Conservation (phyloP, 1,140 invertebrate species). For the Drosophila kanapiae region DNA sequence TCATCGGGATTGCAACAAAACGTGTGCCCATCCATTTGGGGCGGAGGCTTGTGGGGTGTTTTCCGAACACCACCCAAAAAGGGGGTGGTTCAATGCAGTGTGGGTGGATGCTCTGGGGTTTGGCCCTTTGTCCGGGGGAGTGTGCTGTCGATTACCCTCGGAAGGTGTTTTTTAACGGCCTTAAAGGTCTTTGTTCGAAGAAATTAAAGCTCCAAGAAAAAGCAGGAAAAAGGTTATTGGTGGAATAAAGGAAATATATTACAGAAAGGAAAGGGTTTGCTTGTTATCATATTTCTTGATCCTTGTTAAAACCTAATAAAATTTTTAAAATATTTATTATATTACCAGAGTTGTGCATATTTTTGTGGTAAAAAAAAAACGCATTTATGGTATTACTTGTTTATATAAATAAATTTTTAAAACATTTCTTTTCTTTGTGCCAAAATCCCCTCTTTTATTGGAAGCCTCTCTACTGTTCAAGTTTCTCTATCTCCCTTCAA, state of each 20-base stretch:
- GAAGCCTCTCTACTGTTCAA: background rate
- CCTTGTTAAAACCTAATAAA: background rate
- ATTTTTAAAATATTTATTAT: background rate
- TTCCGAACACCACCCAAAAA: conserved; percentile 17
- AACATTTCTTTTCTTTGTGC: background rate
- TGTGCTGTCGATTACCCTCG: conserved; percentile 44
- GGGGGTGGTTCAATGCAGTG: conserved; percentile 56
- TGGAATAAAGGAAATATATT: background rate
- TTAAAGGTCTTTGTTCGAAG: conserved; percentile 18
- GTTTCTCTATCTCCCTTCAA: background rate
- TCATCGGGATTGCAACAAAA: conserved; percentile 80
- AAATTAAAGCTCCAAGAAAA: conserved; percentile 27
- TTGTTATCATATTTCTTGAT: background rate
- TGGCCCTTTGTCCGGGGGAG: conserved; percentile 31
- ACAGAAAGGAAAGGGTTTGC: background rate
- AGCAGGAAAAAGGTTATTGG: background rate
- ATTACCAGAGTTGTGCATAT: background rate
- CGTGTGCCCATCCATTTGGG: conserved; percentile 66
- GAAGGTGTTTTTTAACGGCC: conserved; percentile 44
- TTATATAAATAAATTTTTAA: background rate
- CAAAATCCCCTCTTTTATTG: background rate
- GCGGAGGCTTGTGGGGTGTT: conserved; percentile 24
- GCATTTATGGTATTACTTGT: too few relatives aligned
- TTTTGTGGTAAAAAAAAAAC: too few relatives aligned
- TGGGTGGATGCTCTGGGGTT: conserved; percentile 11